Evolutionary conservation across 2,888 invertebrate genomes (phyloP).

Genomic region (Zaprionus bogoriensis): DNA sequence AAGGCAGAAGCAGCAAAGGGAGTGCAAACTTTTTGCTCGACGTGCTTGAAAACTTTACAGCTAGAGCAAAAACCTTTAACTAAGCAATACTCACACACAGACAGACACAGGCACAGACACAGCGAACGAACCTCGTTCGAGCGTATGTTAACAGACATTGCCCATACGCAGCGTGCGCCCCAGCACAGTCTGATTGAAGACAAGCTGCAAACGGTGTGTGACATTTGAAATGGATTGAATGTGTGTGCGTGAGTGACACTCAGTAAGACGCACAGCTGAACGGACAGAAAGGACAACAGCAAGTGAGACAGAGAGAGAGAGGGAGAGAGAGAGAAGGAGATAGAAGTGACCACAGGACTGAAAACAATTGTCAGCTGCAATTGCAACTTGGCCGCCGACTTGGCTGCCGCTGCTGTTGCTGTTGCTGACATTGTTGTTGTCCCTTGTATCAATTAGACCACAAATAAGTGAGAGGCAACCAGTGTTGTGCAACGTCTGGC

Average conservation of each 20-base stretch:
- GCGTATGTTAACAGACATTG: slow-evolving; percentile 43
- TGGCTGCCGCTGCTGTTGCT: slow-evolving; percentile 11
- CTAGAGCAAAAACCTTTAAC: slow-evolving; percentile 63
- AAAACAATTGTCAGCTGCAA: slow-evolving; percentile 73
- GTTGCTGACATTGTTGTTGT: slow-evolving; percentile 25
- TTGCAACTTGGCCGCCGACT: slow-evolving; percentile 6
- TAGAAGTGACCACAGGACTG: slow-evolving; percentile 66
- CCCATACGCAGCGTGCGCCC: slow-evolving; percentile 56
- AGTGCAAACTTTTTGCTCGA: slow-evolving; percentile 55
- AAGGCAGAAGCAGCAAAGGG: not conserved
- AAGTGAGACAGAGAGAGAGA: slow-evolving; percentile 1
- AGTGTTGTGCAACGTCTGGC: slow-evolving; percentile 46
- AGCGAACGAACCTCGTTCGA: not conserved
- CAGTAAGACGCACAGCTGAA: slow-evolving; percentile 11
- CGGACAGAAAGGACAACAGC: slow-evolving; percentile 4
- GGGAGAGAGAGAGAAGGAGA: not conserved
- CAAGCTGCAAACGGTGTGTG: slow-evolving; percentile 38
- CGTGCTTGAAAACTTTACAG: slow-evolving; percentile 64
- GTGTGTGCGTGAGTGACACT: slow-evolving; percentile 21
- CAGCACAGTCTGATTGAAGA: slow-evolving; percentile 33
- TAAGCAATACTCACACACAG: slow-evolving; percentile 32
- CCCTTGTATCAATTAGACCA: slow-evolving; percentile 72
- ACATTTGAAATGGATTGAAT: slow-evolving; percentile 65
- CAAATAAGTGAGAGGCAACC: slow-evolving; percentile 52
- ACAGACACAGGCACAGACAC: slow-evolving; percentile 2